These are phyloP conservation scores for Laticauda colubrina DNA, from an alignment of 2,113 vertebrate genomes.

Conservation along the genomic window DNA sequence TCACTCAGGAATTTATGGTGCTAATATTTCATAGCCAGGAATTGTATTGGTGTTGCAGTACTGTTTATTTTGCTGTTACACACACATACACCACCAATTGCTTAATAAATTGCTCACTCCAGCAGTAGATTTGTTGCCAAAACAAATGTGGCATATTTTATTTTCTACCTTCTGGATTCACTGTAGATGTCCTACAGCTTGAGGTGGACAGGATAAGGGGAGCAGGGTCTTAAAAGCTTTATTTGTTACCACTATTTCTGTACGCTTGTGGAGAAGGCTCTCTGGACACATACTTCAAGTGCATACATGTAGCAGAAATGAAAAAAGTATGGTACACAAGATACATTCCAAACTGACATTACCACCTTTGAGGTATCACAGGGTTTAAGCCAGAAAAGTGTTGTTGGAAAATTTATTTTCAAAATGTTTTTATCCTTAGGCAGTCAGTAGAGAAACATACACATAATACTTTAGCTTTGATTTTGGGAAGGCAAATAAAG, in stretches of 20 bases:
- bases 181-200: conserved; percentile 43
- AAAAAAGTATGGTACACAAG: conserved; percentile 25
- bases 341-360: conserved; percentile 49
- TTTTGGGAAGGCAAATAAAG: conserved; percentile 4
- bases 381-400: conserved; percentile 46
- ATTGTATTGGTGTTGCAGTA: conserved; percentile 38
- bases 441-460: conserved; percentile 31
- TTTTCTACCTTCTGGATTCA: conserved; percentile 45
- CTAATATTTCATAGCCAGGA: conserved; percentile 36
- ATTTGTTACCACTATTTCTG: conserved; percentile 48
- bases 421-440: conserved; percentile 14
- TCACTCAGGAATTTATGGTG: conserved; percentile 54
- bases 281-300: conserved; percentile 49
- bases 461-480: conserved; percentile 12
- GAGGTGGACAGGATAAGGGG: conserved; percentile 39
- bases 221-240: conserved; percentile 42
- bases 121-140: conserved; percentile 9
- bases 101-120: conserved; percentile 46
- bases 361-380: conserved; percentile 47
- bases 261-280: conserved; percentile 37
- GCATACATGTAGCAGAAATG: conserved; percentile 24
- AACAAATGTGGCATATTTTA: conserved; percentile 39
- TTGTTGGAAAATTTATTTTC: conserved; percentile 52
- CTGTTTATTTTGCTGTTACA: conserved; percentile 17
- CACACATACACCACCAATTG: not conserved